Conservation (phyloP, 1,140 invertebrate genomes). For the Holotrichia oblita region DNA sequence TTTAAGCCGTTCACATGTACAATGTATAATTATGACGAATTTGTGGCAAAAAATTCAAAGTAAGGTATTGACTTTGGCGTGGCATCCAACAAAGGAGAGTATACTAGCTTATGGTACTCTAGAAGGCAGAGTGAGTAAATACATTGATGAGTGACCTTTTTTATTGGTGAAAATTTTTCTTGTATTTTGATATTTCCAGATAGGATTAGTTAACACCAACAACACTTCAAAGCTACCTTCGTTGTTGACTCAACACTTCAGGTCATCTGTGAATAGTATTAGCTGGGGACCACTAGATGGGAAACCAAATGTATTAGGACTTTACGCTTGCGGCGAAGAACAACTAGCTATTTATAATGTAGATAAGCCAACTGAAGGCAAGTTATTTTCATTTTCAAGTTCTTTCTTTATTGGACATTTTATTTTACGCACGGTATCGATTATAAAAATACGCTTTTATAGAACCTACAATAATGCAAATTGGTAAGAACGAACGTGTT, state of each 20-base stretch:
- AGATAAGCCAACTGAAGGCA: conserved; percentile 62
- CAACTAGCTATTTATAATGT: conserved; percentile 64
- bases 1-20: conserved; percentile 63
- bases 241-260: conserved; percentile 61
- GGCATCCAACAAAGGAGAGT: conserved; percentile 81
- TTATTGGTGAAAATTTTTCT: conserved; percentile 43
- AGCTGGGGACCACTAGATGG: conserved; percentile 62
- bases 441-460: no score
- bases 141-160: conserved; percentile 57
- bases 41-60: conserved; percentile 78
- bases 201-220: conserved; percentile 66
- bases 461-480: conserved; percentile 51
- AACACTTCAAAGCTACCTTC: conserved; percentile 54
- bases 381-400: not conserved
- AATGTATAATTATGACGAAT: conserved; percentile 62
- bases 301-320: conserved; percentile 51
- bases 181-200: conserved; percentile 59
- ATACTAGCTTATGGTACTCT: conserved; percentile 78
- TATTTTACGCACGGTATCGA: no score
- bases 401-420: not conserved
- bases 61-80: conserved; percentile 75
- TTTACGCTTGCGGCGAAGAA: conserved; percentile 66
- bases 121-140: conserved; percentile 75
- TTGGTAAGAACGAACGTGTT: conserved; percentile 59
- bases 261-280: conserved; percentile 59